phyloP scores from a whole-genome alignment of 2,797 vertebrate genomes.

The Artibeus jamaicensis region DNA sequence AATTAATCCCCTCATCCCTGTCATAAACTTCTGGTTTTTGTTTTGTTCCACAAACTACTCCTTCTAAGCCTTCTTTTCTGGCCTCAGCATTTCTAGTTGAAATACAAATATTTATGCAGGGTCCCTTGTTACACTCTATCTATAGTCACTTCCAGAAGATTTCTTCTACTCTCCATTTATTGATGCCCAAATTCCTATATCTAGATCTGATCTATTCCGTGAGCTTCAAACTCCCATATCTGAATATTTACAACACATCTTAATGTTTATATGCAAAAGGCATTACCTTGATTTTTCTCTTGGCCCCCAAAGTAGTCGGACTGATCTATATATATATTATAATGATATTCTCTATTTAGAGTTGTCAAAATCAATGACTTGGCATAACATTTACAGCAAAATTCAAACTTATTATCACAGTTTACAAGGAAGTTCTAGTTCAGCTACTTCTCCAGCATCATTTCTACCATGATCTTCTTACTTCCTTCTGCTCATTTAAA shows the following conservation, averaged over 20 bases:
- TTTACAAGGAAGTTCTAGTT: neutral
- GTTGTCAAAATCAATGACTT: neutral
- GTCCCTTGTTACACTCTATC: neutral
- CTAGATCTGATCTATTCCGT: neutral
- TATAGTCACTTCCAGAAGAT: neutral
- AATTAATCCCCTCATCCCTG: neutral
- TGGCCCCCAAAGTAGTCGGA: neutral
- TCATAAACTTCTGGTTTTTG: neutral
- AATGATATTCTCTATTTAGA: neutral
- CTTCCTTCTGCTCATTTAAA: neutral
- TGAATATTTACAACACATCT: neutral
- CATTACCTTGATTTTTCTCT: neutral
- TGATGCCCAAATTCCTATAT: neutral
- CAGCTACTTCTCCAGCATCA: neutral
- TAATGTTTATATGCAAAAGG: neutral
- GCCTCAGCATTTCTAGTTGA: neutral
- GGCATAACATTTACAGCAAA: neutral
- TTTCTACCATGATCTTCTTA: neutral
- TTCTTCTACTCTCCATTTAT: neutral
- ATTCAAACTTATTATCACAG: neutral
- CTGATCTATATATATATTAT: neutral
- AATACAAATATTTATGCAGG: neutral
- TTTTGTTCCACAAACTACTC: neutral
- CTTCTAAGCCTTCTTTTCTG: neutral
- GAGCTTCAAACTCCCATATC: neutral